Conservation (phyloP, 1,140 invertebrate genomes). For the Drosophila rufa region DNA sequence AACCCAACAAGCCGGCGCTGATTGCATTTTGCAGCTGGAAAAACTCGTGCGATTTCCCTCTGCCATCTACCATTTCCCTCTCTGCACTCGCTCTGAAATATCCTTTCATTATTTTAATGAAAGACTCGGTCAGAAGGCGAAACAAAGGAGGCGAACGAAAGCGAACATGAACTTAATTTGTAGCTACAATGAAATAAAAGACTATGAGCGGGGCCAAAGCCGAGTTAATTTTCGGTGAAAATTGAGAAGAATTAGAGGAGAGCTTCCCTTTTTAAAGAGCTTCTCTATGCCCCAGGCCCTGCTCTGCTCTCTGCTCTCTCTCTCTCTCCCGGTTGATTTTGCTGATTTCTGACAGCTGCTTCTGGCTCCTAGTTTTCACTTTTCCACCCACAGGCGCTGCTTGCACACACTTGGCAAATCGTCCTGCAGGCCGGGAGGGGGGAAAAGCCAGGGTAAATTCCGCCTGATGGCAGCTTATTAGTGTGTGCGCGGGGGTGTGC, state of each 20-base stretch:
- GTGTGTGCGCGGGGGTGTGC: constrained; percentile 17
- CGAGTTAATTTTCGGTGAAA: constrained; percentile 38
- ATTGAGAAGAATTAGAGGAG: constrained; percentile 24
- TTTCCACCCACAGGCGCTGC: constrained; percentile 11
- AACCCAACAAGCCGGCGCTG: constrained; percentile 64
- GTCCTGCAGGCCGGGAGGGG: background rate
- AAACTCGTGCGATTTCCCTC: constrained; percentile 25
- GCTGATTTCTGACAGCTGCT: constrained; percentile 34
- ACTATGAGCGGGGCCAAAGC: background rate
- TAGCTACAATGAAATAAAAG: constrained; percentile 36
- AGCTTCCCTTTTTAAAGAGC: constrained; percentile 23
- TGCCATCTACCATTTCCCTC: constrained; percentile 11
- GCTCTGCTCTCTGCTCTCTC: background rate
- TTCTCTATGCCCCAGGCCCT: background rate
- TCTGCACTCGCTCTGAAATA: constrained; percentile 32
- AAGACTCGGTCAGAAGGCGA: constrained; percentile 41
- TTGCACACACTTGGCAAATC: constrained; percentile 47
- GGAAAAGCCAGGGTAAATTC: constrained; percentile 16
- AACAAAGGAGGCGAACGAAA: constrained; percentile 26
- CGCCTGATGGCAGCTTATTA: constrained; percentile 63
- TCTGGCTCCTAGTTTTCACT: constrained; percentile 25
- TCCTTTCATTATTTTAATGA: constrained; percentile 78
- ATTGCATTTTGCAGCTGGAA: constrained; percentile 70
- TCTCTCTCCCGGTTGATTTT: constrained; percentile 7
- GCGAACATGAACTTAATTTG: constrained; percentile 65